Percentiles rank a stretch among this genome's conserved stretches.
These are phyloP conservation scores for Lathamus discolor DNA, from an alignment of 2,113 vertebrate genomes.

Conservation along the genomic window DNA sequence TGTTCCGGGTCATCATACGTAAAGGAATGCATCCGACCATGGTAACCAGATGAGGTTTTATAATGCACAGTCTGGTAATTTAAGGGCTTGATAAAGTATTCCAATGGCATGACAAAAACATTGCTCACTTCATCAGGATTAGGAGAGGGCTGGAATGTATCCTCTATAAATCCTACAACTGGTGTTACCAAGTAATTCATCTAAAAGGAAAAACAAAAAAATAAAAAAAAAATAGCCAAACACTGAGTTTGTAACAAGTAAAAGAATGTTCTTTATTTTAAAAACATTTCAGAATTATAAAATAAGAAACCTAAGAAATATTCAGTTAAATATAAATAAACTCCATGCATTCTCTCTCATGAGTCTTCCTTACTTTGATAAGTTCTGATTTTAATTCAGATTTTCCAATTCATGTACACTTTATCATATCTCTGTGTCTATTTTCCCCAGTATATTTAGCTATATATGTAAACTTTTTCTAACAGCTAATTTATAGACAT, in stretches of 20 bases:
- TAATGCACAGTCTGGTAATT: slow-evolving; percentile 57
- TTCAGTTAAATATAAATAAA: background rate
- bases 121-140: slow-evolving; percentile 89
- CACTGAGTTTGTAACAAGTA: background rate
- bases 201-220: slow-evolving; percentile 62
- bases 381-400: background rate
- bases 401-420: background rate
- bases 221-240: background rate
- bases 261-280: background rate
- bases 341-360: background rate
- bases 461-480: background rate
- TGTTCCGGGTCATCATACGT: slow-evolving; percentile 71
- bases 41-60: background rate
- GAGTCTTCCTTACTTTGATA: background rate
- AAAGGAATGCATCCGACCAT: slow-evolving; percentile 73
- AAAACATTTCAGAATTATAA: background rate
- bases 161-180: slow-evolving; percentile 88
- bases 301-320: background rate
- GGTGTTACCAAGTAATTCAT: slow-evolving; percentile 81
- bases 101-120: slow-evolving; percentile 86
- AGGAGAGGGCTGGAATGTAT: slow-evolving; percentile 78
- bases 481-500: background rate
- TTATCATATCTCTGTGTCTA: background rate
- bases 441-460: background rate
- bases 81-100: slow-evolving; percentile 78